These are phyloP conservation scores for Poecile montanus DNA, from an alignment of 2,797 vertebrate species.

Conservation along the genomic window DNA sequence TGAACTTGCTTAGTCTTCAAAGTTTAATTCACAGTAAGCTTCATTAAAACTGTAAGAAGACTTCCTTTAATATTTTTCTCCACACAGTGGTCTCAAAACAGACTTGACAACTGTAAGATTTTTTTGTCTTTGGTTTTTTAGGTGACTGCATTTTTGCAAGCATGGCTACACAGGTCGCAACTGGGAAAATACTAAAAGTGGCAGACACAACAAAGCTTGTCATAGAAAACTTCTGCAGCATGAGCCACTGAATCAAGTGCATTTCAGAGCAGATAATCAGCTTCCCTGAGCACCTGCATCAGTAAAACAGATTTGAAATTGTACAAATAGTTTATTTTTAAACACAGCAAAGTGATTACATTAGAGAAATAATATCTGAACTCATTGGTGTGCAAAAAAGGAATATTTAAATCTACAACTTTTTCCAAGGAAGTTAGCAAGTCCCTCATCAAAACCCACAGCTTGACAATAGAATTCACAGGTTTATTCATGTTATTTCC, in stretches of 20 bases:
- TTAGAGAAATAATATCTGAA: not conserved
- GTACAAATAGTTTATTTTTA: not conserved
- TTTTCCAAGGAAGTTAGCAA: not conserved
- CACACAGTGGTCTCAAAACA: not conserved
- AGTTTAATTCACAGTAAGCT: not conserved
- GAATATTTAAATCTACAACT: not conserved
- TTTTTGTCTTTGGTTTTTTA: not conserved
- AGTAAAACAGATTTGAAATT: conserved; percentile 11
- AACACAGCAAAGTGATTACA: not conserved
- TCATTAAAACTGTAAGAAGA: not conserved
- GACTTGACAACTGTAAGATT: not conserved
- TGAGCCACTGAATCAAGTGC: not conserved
- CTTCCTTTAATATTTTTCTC: not conserved
- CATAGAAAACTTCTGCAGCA: not conserved
- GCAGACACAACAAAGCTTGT: not conserved
- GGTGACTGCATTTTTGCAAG: not conserved
- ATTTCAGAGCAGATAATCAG: conserved; percentile 4
- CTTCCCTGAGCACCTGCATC: not conserved
- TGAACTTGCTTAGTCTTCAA: not conserved
- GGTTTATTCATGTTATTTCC: conserved; percentile 13
- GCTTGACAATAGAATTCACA: not conserved
- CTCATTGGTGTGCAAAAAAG: not conserved
- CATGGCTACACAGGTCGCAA: not conserved
- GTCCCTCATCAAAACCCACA: not conserved
- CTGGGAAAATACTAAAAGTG: not conserved